Conservation (phyloP, 2,888 invertebrate species). For the Tromatobia lineatoria region DNA sequence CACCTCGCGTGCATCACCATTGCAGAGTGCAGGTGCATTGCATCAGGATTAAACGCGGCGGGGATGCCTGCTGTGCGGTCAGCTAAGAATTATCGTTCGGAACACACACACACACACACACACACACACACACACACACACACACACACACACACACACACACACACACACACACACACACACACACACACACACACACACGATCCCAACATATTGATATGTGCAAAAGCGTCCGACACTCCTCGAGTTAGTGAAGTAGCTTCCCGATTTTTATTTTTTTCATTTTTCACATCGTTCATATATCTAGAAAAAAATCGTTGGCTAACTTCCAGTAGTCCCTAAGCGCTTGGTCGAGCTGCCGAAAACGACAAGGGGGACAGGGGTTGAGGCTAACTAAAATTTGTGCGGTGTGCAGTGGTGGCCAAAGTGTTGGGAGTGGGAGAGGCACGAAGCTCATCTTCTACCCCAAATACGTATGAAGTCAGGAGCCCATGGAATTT, state of each 20-base stretch:
- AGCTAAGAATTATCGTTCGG: conserved; percentile 69
- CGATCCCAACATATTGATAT: conserved; percentile 25
- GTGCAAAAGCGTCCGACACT: conserved; percentile 29
- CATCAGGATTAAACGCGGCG: conserved; percentile 10
- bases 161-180: conserved; percentile 61
- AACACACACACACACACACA: conserved; percentile 64
- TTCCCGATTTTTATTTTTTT: not conserved
- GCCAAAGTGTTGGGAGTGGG: not conserved
- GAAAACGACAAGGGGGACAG: conserved; percentile 8
- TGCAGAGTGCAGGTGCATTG: conserved; percentile 33
- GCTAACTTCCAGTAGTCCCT: conserved; percentile 47
- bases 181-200: no score
- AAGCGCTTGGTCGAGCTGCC: conserved; percentile 27
- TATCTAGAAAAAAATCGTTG: conserved; percentile 47
- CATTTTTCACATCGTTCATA: conserved; percentile 15
- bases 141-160: conserved; percentile 62
- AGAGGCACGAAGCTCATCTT: conserved; percentile 8
- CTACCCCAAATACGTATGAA: not conserved
- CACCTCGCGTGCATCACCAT: conserved; percentile 46
- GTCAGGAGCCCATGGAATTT: not conserved
- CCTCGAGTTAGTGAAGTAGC: not conserved
- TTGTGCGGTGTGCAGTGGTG: not conserved
- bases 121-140: conserved; percentile 65
- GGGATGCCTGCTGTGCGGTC: conserved; percentile 59
- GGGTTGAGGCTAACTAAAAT: not conserved